Base-by-base conservation (phyloP, 2,113 vertebrate species). In the Pygoscelis adeliae region DNA sequence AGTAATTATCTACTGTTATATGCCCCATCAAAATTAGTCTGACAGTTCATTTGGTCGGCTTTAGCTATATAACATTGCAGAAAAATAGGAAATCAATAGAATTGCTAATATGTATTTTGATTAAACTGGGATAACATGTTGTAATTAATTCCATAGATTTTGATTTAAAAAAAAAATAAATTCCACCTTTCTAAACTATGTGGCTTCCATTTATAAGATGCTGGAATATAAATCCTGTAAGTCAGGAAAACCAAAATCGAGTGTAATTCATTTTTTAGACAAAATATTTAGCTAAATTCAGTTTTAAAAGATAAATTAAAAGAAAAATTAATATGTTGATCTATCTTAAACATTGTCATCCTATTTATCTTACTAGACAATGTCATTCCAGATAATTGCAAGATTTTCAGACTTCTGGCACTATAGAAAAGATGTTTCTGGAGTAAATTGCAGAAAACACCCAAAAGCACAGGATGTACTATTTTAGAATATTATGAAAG, bases 51-150 rank as follows among this genome's bases (percentile, higher is more conserved):
- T 83, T 71, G 34, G 11, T 87, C 82, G 74, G 27, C 36, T 97
- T 96, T 85, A 94, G 63, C 49, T 69, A 56, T 40, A 70, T 36
- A 96, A 82, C 76, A 87, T 13, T 73, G 59, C 78, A 79, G 46
- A 93, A 92, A 95, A 89, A 44, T 10, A 29, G 83, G 89, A 95
- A 92, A 86, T 95, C 62, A 3, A 50, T 29, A n/a, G 46, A 56
- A 71, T 49, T 63, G 40, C n/a, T 72, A 81, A 78, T 40, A 90
- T 16, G 15, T 87, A 84, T 95, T 98, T 95, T 97, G 90, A 95
- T 94, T 90, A 49, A 50, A 92, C 32, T 81, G 77, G 49, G 46
- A 40, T 89, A 92, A 70, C 52, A 52, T 44, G 25, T 38, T 46
- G 29, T 32, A 86, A 87, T 95, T 92, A 61, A 96, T 92, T 84